Percentiles rank a stretch among this genome's conserved stretches.
Conservation (phyloP, 2,797 vertebrate species). For the Fistularia commersonii region DNA sequence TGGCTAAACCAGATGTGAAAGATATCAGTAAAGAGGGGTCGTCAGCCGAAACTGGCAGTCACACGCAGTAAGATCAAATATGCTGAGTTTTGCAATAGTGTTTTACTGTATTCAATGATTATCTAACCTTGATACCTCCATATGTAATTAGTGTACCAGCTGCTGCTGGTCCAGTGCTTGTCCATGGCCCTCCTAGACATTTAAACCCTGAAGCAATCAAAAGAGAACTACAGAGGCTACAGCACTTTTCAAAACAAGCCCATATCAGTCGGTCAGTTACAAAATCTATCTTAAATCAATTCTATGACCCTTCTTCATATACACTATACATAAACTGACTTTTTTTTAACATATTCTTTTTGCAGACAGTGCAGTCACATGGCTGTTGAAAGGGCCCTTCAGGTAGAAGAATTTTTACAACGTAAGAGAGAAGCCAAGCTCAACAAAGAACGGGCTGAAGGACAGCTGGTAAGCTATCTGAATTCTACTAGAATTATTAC, state of each 20-base stretch:
- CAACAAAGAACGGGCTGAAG: slow-evolving; percentile 96
- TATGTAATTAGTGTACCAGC: slow-evolving; percentile 39
- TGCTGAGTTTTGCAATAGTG: neutral
- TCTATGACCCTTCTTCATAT: neutral
- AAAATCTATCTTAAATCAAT: neutral
- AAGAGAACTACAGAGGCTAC: slow-evolving; percentile 84
- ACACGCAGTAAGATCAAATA: slow-evolving; percentile 37
- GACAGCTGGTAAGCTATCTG: slow-evolving; percentile 86
- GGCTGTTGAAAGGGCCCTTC: slow-evolving; percentile 78
- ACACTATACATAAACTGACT: no score
- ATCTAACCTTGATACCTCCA: neutral
- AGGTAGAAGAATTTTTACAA: slow-evolving; percentile 95
- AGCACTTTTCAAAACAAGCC: slow-evolving; percentile 73
- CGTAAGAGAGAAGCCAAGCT: slow-evolving; percentile 91
- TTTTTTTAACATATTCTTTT: slow-evolving; percentile 13
- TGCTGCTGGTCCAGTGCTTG: slow-evolving; percentile 72
- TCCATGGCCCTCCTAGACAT: slow-evolving; percentile 66
- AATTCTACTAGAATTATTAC: neutral
- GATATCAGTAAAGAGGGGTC: slow-evolving; percentile 44
- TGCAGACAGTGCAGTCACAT: slow-evolving; percentile 81
- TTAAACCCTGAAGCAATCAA: slow-evolving; percentile 75
- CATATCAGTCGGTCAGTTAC: slow-evolving; percentile 62
- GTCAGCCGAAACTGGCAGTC: slow-evolving; percentile 40
- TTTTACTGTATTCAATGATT: neutral
- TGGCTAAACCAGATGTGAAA: slow-evolving; percentile 70